phyloP scores from a whole-genome alignment of 2,888 invertebrate genomes.

The Drosophila lutescens region DNA sequence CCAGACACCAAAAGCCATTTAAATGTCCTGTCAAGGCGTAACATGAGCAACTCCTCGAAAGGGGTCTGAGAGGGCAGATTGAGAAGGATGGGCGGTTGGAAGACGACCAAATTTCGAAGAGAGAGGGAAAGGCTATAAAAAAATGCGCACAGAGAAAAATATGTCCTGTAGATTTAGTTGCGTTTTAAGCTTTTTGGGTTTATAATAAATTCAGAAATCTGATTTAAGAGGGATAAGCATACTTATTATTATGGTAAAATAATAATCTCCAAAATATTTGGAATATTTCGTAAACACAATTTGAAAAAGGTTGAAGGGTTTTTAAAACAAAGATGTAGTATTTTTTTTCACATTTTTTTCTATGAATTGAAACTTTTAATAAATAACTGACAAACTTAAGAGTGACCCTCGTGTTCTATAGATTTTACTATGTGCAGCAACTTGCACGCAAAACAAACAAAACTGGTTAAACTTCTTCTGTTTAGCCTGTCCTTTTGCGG shows the following conservation, averaged over 20 bases:
- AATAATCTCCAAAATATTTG: no score
- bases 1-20: slow-evolving; percentile 41
- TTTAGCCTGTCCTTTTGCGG: slow-evolving; percentile 40
- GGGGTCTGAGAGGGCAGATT: background rate
- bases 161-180: no score
- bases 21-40: slow-evolving; percentile 40
- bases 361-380: no score
- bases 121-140: slow-evolving; percentile 17
- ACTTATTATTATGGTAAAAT: no score
- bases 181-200: no score
- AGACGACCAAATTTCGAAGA: background rate
- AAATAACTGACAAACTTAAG: no score
- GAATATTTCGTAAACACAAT: no score
- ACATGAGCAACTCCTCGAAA: slow-evolving; percentile 23
- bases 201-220: no score
- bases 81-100: slow-evolving; percentile 8
- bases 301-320: no score
- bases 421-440: slow-evolving; percentile 14
- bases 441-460: slow-evolving; percentile 47
- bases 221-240: no score
- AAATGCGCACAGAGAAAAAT: slow-evolving; percentile 1
- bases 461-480: slow-evolving; percentile 43
- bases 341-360: no score
- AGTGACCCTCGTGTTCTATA: background rate
- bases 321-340: no score